phyloP scores from a whole-genome alignment of 2,888 invertebrate species.

The Encarsia formosa region DNA sequence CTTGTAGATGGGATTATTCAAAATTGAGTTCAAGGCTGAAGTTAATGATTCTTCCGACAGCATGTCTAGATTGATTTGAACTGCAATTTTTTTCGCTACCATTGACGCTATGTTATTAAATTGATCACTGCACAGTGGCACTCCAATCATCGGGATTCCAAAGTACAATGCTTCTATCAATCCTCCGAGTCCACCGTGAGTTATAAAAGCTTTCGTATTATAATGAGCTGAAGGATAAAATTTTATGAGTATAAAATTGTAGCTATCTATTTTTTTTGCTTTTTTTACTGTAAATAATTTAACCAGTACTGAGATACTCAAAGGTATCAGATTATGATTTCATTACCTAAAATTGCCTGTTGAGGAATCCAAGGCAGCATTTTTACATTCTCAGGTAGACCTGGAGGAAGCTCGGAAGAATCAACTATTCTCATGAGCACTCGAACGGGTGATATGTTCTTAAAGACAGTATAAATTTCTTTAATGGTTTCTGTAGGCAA shows the following conservation, averaged over 20 bases:
- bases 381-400: conserved; percentile 35
- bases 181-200: conserved; percentile 38
- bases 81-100: conserved; percentile 32
- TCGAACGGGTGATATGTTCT: conserved; percentile 35
- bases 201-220: conserved; percentile 42
- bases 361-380: conserved; percentile 38
- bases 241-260: too few species aligned
- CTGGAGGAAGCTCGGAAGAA: conserved; percentile 29
- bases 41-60: conserved; percentile 34
- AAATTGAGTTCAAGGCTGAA: conserved; percentile 34
- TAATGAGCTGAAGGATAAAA: conserved; percentile 15
- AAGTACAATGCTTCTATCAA: conserved; percentile 41
- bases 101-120: conserved; percentile 36
- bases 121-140: conserved; percentile 46
- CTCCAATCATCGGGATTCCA: conserved; percentile 44
- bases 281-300: neutral
- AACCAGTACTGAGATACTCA: too few species aligned
- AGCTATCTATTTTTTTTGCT: too few species aligned
- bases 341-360: conserved; percentile 19
- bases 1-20: conserved; percentile 40
- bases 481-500: conserved; percentile 32
- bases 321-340: too few species aligned
- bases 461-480: conserved; percentile 32
- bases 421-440: conserved; percentile 36
- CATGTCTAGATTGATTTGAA: conserved; percentile 28